Conservation (phyloP, 1,140 invertebrate species). For the Scaptomyza pallida region DNA sequence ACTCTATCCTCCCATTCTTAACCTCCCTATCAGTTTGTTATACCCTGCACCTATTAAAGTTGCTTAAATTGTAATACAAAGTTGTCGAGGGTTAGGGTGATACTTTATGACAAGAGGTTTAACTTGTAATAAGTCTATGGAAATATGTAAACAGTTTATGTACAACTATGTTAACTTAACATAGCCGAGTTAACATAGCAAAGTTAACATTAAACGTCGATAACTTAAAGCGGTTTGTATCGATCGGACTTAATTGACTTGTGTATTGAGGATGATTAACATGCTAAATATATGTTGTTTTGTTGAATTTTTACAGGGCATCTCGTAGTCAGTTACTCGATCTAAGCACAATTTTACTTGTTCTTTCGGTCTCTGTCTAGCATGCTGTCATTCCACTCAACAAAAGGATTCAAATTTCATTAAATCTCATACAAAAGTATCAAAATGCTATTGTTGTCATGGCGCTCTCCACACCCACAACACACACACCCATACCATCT, state of each 20-base stretch:
- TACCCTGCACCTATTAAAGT: background rate
- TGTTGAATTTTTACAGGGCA: background rate
- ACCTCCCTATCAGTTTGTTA: background rate
- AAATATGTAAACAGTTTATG: no score
- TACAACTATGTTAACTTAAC: no score
- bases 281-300: no score
- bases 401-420: constrained; percentile 82
- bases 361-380: constrained; percentile 1
- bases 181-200: no score
- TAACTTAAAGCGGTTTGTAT: no score
- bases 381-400: constrained; percentile 63
- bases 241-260: no score
- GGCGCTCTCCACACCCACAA: constrained; percentile 29
- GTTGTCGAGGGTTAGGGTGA: background rate
- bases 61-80: background rate
- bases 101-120: no score
- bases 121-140: background rate
- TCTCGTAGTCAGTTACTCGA: background rate
- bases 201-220: no score
- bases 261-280: no score
- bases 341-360: background rate
- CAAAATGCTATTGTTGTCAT: constrained; percentile 81
- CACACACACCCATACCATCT: constrained; percentile 19
- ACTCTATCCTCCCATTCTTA: background rate
- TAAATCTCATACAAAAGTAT: constrained; percentile 83